phyloP scores from a whole-genome alignment of 2,797 vertebrate genomes.

The Cyprinodon diabolis region DNA sequence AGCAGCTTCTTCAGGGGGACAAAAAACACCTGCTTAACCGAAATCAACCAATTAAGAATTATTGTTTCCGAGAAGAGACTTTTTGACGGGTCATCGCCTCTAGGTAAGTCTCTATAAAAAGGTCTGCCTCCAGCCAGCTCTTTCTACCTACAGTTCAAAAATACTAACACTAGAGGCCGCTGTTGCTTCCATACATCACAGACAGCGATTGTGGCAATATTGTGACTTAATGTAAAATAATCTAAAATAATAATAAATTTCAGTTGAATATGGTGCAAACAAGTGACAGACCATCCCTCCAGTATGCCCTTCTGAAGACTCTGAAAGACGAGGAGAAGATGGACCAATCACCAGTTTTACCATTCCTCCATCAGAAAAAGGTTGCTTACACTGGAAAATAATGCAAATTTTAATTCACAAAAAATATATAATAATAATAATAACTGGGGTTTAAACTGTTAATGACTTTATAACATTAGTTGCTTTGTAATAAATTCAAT shows the following conservation, averaged over 20 bases:
- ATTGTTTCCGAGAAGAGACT: background rate
- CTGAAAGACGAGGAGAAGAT: background rate
- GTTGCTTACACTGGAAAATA: slow-evolving; percentile 11
- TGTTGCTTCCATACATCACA: background rate
- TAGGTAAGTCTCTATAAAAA: background rate
- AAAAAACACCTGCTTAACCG: no score
- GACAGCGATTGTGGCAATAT: background rate
- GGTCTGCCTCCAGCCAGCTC: background rate
- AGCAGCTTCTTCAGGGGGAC: background rate
- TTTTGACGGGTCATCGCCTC: background rate
- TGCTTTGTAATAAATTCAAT: background rate
- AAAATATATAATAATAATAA: background rate
- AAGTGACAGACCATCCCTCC: background rate
- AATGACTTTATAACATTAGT: background rate
- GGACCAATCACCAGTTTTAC: slow-evolving; percentile 1
- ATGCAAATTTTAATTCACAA: background rate
- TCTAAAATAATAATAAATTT: background rate
- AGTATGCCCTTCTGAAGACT: background rate
- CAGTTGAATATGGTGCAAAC: background rate
- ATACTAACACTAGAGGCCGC: background rate
- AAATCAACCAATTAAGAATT: background rate
- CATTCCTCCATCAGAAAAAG: slow-evolving; percentile 32
- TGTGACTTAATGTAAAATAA: background rate
- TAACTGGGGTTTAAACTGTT: background rate
- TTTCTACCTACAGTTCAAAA: background rate